A percentile compares a stretch with the other conserved stretches of the same genome.
Evolutionary conservation across 2,888 invertebrate species (phyloP).

Genomic region (Carterocephalus palaemon): DNA sequence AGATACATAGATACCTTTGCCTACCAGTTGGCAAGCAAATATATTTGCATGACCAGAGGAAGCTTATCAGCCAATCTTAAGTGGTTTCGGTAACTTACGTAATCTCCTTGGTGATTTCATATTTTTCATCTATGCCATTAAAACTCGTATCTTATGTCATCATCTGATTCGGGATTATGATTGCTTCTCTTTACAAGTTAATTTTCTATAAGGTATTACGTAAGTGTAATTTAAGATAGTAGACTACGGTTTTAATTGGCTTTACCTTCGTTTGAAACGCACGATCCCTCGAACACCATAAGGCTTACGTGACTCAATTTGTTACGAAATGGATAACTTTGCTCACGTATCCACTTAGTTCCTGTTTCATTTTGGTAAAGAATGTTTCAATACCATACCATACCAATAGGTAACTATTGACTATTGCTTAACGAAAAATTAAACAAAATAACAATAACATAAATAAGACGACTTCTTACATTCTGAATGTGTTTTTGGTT

Average conservation of each 20-base stretch:
- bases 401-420: too few species aligned
- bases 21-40: constrained; percentile 20
- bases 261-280: constrained; percentile 27
- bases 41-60: constrained; percentile 9
- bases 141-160: constrained; percentile 12
- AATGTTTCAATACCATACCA: constrained; percentile 32
- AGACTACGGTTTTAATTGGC: constrained; percentile 20
- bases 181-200: constrained; percentile 18
- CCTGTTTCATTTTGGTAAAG: constrained; percentile 49
- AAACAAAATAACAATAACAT: too few species aligned
- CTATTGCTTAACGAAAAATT: too few species aligned
- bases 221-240: constrained; percentile 21
- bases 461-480: too few species aligned
- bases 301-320: constrained; percentile 49
- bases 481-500: too few species aligned
- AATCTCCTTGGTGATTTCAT: constrained; percentile 15
- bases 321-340: constrained; percentile 56
- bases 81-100: constrained; percentile 8
- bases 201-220: constrained; percentile 14
- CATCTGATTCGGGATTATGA: constrained; percentile 20
- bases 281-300: constrained; percentile 21
- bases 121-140: constrained; percentile 16
- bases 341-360: constrained; percentile 47
- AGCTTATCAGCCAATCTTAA: constrained; percentile 6
- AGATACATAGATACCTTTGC: constrained; percentile 18